A percentile compares a stretch with the other conserved stretches of the same genome.
phyloP scores from a whole-genome alignment of 2,113 vertebrate genomes.

The Fregata magnificens region DNA sequence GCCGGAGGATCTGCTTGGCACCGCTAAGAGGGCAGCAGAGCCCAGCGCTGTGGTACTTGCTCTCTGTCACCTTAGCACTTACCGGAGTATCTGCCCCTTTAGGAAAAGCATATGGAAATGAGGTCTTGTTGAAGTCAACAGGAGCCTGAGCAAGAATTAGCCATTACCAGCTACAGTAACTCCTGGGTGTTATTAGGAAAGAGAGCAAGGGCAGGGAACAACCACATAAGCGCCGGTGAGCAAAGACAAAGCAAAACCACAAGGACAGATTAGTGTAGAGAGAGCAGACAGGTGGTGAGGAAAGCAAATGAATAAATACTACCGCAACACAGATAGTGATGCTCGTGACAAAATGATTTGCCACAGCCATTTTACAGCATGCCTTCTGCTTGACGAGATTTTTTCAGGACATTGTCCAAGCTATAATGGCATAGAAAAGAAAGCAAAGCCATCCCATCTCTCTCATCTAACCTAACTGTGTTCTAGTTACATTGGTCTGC shows the following conservation, averaged over 20 bases:
- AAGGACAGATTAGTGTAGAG: not conserved
- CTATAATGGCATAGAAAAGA: not conserved
- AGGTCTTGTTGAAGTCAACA: not conserved
- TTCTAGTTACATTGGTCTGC: not conserved
- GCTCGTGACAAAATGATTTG: not conserved
- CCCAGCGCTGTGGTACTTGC: not conserved
- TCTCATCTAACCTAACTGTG: not conserved
- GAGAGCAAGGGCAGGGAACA: not conserved
- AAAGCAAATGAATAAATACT: not conserved
- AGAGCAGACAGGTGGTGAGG: not conserved
- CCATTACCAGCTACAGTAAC: not conserved
- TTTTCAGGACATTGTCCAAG: not conserved
- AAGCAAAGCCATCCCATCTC: not conserved
- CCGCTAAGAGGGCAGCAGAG: not conserved
- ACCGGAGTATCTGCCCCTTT: not conserved
- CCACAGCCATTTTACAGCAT: not conserved
- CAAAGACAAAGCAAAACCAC: not conserved
- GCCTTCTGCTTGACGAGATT: not conserved
- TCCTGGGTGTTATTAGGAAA: not conserved
- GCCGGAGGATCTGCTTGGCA: not conserved
- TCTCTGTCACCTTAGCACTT: not conserved
- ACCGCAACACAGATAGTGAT: not conserved
- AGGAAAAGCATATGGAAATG: not conserved
- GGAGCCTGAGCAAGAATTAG: not conserved
- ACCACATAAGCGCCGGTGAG: rapidly evolving